These are phyloP conservation scores for Notarius quadriscutis DNA, from an alignment of 2,113 vertebrate species.

Conservation along the genomic window DNA sequence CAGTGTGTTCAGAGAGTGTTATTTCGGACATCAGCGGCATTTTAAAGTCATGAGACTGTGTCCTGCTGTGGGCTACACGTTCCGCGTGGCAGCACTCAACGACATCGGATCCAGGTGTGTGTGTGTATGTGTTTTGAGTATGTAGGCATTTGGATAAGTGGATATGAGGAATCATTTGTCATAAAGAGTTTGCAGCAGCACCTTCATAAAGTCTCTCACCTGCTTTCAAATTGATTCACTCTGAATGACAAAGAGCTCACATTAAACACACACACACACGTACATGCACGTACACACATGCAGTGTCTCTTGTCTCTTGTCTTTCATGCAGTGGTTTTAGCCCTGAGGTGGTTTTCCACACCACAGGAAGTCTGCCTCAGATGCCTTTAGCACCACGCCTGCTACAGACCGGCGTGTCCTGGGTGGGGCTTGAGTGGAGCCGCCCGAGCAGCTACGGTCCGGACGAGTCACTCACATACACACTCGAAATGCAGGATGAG, in stretches of 20 bases:
- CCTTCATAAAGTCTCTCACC: background rate
- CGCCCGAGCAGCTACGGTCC: conserved; percentile 85
- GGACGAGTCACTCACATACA: conserved; percentile 90
- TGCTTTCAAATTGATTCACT: background rate
- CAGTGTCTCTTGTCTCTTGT: background rate
- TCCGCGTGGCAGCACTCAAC: conserved; percentile 91
- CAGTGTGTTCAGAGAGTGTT: conserved; percentile 92
- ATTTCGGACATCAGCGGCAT: conserved; percentile 93
- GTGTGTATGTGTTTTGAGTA: background rate
- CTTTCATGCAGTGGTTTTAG: conserved; percentile 82
- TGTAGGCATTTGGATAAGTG: background rate
- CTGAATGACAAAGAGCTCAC: background rate
- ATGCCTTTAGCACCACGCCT: conserved; percentile 88
- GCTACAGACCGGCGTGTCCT: conserved; percentile 87
- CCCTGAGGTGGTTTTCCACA: conserved; percentile 91
- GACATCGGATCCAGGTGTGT: conserved; percentile 87
- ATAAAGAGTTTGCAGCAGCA: background rate
- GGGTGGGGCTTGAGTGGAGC: conserved; percentile 91
- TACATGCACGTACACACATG: too few species aligned
- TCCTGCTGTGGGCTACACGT: conserved; percentile 91
- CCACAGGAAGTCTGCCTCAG: conserved; percentile 89
- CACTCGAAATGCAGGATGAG: conserved; percentile 95
- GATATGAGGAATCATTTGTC: background rate
- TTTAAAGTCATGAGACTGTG: conserved; percentile 91
- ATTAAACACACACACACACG: background rate